Conservation (phyloP, 1,140 invertebrate genomes). For the Caenorhabditis brenneri region DNA sequence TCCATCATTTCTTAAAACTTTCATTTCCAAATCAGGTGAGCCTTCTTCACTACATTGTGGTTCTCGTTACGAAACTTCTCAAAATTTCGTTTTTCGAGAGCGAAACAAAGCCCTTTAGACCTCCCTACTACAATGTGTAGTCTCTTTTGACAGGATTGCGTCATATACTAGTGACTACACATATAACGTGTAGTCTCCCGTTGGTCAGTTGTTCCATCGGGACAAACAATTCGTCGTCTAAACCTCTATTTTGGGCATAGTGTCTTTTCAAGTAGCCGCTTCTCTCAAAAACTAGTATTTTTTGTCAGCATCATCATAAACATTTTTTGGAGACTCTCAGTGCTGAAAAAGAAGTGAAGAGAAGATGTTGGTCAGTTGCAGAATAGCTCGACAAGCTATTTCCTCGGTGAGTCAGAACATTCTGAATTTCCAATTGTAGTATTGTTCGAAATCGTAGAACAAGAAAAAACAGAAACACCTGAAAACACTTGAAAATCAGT, state of each 20-base stretch:
- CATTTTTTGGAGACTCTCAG: not conserved
- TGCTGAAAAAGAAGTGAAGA: not conserved
- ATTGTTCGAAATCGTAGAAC: no score
- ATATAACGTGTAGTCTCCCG: not conserved
- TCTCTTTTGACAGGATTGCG: not conserved
- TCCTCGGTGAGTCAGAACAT: not conserved
- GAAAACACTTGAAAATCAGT: not conserved
- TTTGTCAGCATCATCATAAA: not conserved
- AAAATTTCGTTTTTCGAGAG: no score
- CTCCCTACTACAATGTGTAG: no score
- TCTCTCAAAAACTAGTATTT: slow-evolving; percentile 1
- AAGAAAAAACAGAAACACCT: no score
- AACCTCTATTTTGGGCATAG: not conserved
- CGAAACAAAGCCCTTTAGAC: no score
- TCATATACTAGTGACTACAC: not conserved
- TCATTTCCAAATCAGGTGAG: no score
- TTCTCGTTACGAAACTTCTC: no score
- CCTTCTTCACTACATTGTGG: no score
- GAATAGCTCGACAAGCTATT: not conserved
- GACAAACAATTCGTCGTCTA: slow-evolving; percentile 6
- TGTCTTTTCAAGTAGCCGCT: not conserved
- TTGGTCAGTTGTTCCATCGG: not conserved
- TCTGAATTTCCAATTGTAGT: no score
- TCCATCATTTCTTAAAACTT: no score
- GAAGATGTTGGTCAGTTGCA: not conserved